phyloP scores from a whole-genome alignment of 2,888 invertebrate genomes.

The Tridacna crocea region DNA sequence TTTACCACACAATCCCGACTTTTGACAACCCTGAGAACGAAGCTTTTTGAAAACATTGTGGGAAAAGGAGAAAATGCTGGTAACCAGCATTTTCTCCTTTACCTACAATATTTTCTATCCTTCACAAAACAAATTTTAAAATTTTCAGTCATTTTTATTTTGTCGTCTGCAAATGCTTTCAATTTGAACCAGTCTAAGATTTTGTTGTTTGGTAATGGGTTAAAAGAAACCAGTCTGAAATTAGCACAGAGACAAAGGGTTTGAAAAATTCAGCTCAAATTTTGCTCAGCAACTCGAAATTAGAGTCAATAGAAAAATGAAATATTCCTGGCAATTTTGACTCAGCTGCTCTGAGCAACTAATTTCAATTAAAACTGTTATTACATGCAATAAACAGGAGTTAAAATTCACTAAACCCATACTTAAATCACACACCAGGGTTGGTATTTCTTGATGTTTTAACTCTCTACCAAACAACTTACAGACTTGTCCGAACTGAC shows the following conservation, averaged over 20 bases:
- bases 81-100: slow-evolving; percentile 7
- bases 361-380: slow-evolving; percentile 14
- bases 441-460: too few relatives aligned
- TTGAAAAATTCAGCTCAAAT: too few relatives aligned
- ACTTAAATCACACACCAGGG: background rate
- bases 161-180: background rate
- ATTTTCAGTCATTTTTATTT: too few relatives aligned
- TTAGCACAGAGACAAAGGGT: too few relatives aligned
- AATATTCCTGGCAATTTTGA: slow-evolving; percentile 9
- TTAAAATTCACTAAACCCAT: slow-evolving; percentile 4
- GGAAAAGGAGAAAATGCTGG: background rate
- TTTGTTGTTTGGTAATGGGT: background rate
- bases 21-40: background rate
- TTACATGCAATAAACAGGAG: slow-evolving; percentile 4
- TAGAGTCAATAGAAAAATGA: slow-evolving; percentile 11
- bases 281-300: too few relatives aligned
- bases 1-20: background rate
- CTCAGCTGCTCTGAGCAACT: slow-evolving; percentile 16
- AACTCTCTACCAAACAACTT: background rate
- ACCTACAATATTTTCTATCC: background rate
- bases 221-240: background rate
- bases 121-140: too few relatives aligned
- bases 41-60: background rate
- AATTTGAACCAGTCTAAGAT: too few relatives aligned
- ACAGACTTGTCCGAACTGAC: background rate